Evolutionary conservation across 2,797 vertebrate species (phyloP).

Genomic region (Fistularia tabacaria): DNA sequence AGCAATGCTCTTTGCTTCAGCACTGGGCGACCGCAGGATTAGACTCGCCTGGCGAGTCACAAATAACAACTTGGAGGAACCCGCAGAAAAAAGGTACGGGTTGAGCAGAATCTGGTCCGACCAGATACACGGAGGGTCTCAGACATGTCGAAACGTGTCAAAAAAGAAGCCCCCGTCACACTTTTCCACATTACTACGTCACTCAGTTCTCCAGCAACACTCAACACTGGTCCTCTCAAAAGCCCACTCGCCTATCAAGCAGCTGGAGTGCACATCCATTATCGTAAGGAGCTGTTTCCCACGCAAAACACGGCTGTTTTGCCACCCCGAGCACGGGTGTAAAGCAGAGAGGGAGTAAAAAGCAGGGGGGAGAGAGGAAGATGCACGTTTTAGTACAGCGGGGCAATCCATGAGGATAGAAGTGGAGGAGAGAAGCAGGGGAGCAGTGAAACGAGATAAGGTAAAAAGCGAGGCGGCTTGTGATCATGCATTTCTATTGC

Average conservation of each 20-base stretch:
- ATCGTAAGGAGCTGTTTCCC: slow-evolving; percentile 25
- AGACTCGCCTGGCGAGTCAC: slow-evolving; percentile 24
- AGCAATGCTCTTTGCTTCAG: slow-evolving; percentile 6
- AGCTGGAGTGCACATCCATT: slow-evolving; percentile 36
- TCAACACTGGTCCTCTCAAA: slow-evolving; percentile 21
- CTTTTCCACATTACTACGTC: slow-evolving; percentile 6
- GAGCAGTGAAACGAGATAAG: neutral
- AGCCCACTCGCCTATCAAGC: slow-evolving; percentile 22
- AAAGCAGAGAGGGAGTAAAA: slow-evolving; percentile 8
- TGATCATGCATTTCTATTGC: too few relatives aligned
- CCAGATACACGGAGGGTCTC: slow-evolving; percentile 2
- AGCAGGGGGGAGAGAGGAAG: neutral
- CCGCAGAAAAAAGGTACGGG: slow-evolving; percentile 14
- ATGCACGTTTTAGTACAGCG: neutral
- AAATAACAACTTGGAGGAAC: slow-evolving; percentile 41
- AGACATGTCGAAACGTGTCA: neutral
- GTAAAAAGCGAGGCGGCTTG: too few relatives aligned
- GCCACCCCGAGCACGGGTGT: slow-evolving; percentile 18
- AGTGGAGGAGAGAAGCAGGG: neutral
- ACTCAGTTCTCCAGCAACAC: slow-evolving; percentile 5
- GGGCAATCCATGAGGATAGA: neutral
- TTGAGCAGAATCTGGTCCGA: slow-evolving; percentile 1
- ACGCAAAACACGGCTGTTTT: slow-evolving; percentile 41
- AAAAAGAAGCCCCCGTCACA: neutral
- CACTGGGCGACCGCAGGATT: slow-evolving; percentile 23